Evolutionary conservation across 92 coral and sea anemone species (phyloP).

Genomic region (Phenganax subtilis): DNA sequence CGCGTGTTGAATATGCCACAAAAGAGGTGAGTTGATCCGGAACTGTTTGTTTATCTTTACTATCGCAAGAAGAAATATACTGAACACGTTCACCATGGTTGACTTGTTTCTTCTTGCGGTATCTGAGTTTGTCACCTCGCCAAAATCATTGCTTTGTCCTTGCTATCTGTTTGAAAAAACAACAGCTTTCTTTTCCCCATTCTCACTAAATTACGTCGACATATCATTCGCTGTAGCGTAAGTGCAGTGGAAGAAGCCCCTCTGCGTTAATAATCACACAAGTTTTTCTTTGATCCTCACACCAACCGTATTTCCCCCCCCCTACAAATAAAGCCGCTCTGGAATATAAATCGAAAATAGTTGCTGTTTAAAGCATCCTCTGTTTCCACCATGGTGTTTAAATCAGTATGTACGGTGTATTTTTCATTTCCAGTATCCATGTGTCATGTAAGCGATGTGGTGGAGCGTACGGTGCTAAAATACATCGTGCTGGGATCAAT

Average conservation of each 20-base stretch:
- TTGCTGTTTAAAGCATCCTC: no score
- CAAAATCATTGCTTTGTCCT: not conserved
- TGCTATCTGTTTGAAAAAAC: not conserved
- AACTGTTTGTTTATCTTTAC: not conserved
- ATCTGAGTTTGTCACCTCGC: no score
- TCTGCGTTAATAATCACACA: not conserved
- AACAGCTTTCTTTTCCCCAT: constrained; percentile 27
- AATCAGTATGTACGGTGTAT: not conserved
- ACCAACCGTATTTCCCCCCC: not conserved
- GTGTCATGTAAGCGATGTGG: constrained; percentile 73
- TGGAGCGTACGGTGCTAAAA: constrained; percentile 80
- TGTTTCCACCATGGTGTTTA: no score
- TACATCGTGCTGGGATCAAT: constrained; percentile 52
- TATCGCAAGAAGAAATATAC: no score
- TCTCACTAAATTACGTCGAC: constrained; percentile 7
- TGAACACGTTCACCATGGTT: no score
- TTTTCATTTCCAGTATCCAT: constrained; percentile 48
- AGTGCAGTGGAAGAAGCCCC: not conserved
- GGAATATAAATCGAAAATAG: no score
- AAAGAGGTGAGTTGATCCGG: constrained; percentile 51
- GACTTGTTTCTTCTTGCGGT: no score
- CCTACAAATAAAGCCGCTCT: no score
- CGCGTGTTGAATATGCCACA: constrained; percentile 59
- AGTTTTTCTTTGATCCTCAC: not conserved
- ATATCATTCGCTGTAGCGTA: no score